phyloP scores from a whole-genome alignment of 1,140 invertebrate genomes.

The Trichomalopsis sarcophagae region DNA sequence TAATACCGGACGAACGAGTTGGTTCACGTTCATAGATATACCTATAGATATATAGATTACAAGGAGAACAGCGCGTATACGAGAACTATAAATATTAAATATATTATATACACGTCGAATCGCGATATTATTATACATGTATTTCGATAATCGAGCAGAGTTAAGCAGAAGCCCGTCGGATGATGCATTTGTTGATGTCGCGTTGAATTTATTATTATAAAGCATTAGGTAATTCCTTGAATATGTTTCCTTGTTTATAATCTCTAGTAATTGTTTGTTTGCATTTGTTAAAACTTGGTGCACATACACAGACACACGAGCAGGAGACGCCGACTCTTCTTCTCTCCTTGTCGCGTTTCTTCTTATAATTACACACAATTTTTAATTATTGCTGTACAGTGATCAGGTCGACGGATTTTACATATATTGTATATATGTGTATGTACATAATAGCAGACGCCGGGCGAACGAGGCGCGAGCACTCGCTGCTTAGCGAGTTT shows the following conservation, averaged over 20 bases:
- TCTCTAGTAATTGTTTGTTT: constrained; percentile 59
- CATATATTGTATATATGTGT: constrained; percentile 52
- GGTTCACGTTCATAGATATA: constrained; percentile 37
- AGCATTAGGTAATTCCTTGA: constrained; percentile 39
- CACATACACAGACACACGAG: constrained; percentile 39
- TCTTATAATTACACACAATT: constrained; percentile 26
- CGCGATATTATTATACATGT: constrained; percentile 31
- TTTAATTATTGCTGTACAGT: constrained; percentile 48
- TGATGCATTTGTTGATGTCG: constrained; percentile 60
- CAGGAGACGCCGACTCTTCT: constrained; percentile 34
- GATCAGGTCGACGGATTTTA: constrained; percentile 42
- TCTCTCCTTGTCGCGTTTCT: constrained; percentile 45
- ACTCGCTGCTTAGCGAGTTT: constrained; percentile 7
- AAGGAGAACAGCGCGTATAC: constrained; percentile 42
- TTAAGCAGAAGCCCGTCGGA: constrained; percentile 41
- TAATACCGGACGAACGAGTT: constrained; percentile 32
- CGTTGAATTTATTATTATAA: constrained; percentile 54
- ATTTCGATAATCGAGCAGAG: constrained; percentile 10
- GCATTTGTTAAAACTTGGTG: constrained; percentile 60
- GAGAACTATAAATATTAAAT: constrained; percentile 36
- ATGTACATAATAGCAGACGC: constrained; percentile 47
- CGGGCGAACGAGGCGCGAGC: constrained; percentile 34
- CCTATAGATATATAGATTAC: constrained; percentile 38
- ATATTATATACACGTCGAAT: not conserved
- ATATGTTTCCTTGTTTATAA: constrained; percentile 58